These are phyloP conservation scores for Silurus lanzhouensis DNA, from an alignment of 2,797 vertebrate genomes.

Conservation along the genomic window DNA sequence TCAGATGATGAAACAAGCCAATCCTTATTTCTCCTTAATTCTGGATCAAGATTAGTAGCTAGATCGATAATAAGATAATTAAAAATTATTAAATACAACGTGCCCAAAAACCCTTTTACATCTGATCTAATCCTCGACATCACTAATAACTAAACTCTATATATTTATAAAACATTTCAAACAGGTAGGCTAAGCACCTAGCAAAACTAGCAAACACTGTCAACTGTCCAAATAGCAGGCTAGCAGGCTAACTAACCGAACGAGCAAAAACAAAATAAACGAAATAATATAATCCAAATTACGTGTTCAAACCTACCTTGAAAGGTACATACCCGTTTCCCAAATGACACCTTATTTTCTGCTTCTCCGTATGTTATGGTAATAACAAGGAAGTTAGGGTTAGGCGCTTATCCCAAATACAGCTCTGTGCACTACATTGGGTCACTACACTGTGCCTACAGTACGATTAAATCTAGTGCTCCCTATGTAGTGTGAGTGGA, in stretches of 20 bases:
- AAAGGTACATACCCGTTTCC: neutral
- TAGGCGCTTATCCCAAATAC: neutral
- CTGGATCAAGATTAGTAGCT: neutral
- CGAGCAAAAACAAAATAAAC: neutral
- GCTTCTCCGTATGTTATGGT: constrained; percentile 23
- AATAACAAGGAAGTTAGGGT: constrained; percentile 20
- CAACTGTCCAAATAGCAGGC: neutral
- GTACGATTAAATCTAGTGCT: rapidly evolving
- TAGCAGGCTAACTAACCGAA: neutral
- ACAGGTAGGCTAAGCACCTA: constrained; percentile 8
- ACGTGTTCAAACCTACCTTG: neutral
- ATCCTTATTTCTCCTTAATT: neutral
- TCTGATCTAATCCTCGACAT: too few relatives aligned
- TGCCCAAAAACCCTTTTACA: neutral
- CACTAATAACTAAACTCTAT: neutral
- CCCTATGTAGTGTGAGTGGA: neutral
- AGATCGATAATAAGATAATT: neutral
- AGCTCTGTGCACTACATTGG: neutral
- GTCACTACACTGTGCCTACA: neutral
- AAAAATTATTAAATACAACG: too few relatives aligned
- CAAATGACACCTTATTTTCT: neutral
- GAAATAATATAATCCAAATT: neutral
- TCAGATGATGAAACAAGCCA: neutral
- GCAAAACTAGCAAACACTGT: neutral
- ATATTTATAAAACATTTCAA: neutral